Evolutionary conservation across 2,888 invertebrate species (phyloP).

Genomic region (Parasteatoda lunata): DNA sequence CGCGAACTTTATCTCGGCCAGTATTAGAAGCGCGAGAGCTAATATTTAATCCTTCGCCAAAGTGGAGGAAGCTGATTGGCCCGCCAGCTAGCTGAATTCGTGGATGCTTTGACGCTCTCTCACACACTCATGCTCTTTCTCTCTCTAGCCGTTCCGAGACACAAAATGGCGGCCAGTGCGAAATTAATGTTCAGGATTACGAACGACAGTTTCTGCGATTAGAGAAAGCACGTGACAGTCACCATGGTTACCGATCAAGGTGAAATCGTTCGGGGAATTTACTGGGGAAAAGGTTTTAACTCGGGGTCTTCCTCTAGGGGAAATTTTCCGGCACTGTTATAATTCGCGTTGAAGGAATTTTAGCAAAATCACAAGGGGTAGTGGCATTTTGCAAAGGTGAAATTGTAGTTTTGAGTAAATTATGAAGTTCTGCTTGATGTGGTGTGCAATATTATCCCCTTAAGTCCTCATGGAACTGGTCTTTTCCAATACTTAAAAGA

Average conservation of each 20-base stretch:
- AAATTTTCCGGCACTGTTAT: background rate
- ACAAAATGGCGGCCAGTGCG: constrained; percentile 65
- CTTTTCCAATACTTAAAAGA: too few species aligned
- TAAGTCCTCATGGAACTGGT: too few species aligned
- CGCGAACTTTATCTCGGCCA: constrained; percentile 65
- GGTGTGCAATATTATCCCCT: too few species aligned
- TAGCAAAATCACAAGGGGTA: background rate
- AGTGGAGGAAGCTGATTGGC: constrained; percentile 59
- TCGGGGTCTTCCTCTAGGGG: background rate
- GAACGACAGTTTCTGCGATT: constrained; percentile 67
- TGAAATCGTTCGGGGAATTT: constrained; percentile 58
- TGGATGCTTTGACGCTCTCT: constrained; percentile 31
- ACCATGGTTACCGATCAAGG: constrained; percentile 64
- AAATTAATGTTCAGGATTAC: constrained; percentile 68
- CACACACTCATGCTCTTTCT: background rate
- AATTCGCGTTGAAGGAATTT: background rate
- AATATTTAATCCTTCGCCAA: constrained; percentile 66
- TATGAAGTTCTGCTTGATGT: background rate
- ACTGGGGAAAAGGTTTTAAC: background rate
- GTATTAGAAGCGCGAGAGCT: constrained; percentile 65
- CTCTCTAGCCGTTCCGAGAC: constrained; percentile 14
- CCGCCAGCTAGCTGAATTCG: constrained; percentile 15
- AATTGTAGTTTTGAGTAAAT: background rate
- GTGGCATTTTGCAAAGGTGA: background rate
- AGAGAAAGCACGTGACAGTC: constrained; percentile 60